Conservation (phyloP, 2,113 vertebrate genomes). For the Ardeotis arabs region DNA sequence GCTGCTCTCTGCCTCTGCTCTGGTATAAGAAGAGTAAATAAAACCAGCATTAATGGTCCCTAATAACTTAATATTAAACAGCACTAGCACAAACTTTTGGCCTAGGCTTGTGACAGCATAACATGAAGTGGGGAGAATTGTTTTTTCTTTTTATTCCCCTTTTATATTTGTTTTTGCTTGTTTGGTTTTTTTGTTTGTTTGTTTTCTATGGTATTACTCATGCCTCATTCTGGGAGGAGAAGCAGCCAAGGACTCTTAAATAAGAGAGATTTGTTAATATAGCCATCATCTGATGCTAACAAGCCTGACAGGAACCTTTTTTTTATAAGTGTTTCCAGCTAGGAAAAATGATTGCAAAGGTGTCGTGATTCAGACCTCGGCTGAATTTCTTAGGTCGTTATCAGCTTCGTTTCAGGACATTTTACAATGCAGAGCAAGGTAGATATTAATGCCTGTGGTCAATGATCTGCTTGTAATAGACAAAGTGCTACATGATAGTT, state of each 20-base stretch:
- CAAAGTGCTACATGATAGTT: slow-evolving; percentile 50
- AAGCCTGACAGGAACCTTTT: not conserved
- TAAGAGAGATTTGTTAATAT: not conserved
- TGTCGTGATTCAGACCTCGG: not conserved
- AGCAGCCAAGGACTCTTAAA: not conserved
- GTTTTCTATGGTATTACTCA: not conserved
- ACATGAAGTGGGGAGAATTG: not conserved
- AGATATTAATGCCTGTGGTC: slow-evolving; percentile 10
- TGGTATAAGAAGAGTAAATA: fast-evolving
- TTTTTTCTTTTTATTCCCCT: not conserved
- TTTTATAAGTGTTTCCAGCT: not conserved
- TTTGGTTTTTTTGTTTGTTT: not conserved
- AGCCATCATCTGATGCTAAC: not conserved
- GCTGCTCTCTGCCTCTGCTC: not conserved
- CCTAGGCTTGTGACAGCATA: fast-evolving
- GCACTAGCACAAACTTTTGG: not conserved
- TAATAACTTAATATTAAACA: not conserved
- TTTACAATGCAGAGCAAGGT: not conserved
- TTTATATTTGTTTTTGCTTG: not conserved
- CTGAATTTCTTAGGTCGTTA: not conserved
- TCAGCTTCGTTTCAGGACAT: not conserved
- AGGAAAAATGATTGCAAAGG: not conserved
- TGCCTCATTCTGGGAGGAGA: not conserved
- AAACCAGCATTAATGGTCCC: not conserved
- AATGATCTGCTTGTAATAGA: not conserved